Evolutionary conservation across 2,888 invertebrate genomes (phyloP).

Genomic region (Argyresthia albistria): DNA sequence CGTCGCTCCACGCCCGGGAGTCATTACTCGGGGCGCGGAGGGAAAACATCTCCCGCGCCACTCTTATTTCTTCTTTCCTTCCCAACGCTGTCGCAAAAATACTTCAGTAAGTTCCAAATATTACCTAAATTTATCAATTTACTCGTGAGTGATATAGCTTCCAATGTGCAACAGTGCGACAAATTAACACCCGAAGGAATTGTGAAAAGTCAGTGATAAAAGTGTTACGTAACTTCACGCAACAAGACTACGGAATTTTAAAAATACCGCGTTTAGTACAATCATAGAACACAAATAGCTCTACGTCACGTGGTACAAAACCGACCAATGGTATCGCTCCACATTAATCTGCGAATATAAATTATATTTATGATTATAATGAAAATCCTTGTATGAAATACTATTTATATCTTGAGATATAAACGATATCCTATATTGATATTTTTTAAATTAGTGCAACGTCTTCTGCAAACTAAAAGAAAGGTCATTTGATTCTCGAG

Average conservation of each 20-base stretch:
- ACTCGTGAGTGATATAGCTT: conserved; percentile 42
- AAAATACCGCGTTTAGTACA: conserved; percentile 72
- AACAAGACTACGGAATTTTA: conserved; percentile 47
- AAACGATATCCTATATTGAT: background rate
- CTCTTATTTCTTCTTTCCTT: conserved; percentile 73
- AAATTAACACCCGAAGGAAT: conserved; percentile 20
- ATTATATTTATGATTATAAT: conserved; percentile 2
- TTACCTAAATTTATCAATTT: conserved; percentile 6
- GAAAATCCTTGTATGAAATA: conserved; percentile 4
- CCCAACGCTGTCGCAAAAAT: conserved; percentile 68
- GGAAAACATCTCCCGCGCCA: conserved; percentile 72
- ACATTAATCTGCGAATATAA: conserved; percentile 43
- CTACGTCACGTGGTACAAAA: conserved; percentile 60
- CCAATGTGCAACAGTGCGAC: conserved; percentile 32
- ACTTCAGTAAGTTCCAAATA: conserved; percentile 60
- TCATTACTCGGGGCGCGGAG: conserved; percentile 70
- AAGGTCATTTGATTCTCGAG: background rate
- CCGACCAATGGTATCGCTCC: conserved; percentile 65
- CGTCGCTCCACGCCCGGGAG: conserved; percentile 74
- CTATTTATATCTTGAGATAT: background rate
- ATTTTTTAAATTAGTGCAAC: background rate
- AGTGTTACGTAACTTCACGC: conserved; percentile 62
- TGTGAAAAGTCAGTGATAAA: conserved; percentile 53
- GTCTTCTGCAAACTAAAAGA: background rate
- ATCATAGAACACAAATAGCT: conserved; percentile 64